These are phyloP conservation scores for Gryllus bimaculatus DNA, from an alignment of 1,140 invertebrate genomes.

Conservation along the genomic window DNA sequence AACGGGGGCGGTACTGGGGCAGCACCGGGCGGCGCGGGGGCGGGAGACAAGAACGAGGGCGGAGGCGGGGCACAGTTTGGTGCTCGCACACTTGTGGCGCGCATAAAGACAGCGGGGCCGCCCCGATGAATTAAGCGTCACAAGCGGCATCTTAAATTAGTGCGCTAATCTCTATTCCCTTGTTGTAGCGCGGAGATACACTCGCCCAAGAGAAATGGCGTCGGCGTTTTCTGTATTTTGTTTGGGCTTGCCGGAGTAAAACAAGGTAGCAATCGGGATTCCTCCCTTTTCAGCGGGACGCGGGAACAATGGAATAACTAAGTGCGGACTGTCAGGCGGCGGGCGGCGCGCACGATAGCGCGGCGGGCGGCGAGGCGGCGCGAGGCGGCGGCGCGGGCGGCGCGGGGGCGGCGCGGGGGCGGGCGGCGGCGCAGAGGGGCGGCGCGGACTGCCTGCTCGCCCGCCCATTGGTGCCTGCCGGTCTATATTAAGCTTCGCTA, in stretches of 20 bases:
- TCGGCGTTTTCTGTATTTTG: neutral
- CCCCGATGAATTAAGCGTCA: neutral
- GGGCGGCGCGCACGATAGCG: slow-evolving; percentile 1
- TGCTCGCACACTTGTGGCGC: neutral
- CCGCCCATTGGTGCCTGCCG: neutral
- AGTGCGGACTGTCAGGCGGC: slow-evolving; percentile 1
- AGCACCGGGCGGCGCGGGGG: no score
- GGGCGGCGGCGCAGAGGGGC: no score
- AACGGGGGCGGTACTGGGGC: no score
- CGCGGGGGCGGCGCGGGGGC: no score
- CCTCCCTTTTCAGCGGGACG: neutral
- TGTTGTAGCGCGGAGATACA: neutral
- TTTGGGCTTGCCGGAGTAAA: neutral
- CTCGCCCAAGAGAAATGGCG: neutral
- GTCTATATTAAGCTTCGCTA: neutral
- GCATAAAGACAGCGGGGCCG: neutral
- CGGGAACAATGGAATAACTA: neutral
- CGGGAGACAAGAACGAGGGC: neutral
- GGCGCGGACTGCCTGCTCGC: neutral
- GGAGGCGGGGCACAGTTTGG: no score
- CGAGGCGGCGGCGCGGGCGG: no score
- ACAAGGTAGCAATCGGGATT: neutral
- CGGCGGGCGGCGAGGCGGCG: no score
- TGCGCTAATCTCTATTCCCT: neutral
- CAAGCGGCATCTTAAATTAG: neutral